Base-by-base conservation (phyloP, 2,888 invertebrate genomes). In the Athetis lepigone region DNA sequence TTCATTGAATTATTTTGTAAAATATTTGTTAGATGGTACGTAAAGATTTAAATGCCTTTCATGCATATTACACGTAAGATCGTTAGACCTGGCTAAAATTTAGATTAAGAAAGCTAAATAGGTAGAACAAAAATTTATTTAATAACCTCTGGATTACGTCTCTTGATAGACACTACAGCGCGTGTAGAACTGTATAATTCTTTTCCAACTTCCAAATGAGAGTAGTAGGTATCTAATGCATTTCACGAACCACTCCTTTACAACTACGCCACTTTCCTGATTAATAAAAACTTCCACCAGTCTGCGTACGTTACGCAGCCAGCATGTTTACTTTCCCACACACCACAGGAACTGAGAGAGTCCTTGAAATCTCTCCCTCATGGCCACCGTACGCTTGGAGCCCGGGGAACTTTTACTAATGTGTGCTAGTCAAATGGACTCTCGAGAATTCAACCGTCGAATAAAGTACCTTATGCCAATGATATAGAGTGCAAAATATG, bases 341-440 rank as follows among this genome's bases (percentile, higher is more conserved):
- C 64, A 70, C 64, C 62, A 63, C 70, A 58, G 59, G 66, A 70
- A 75, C 80, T 70, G 45, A 46, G 43, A 80, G 75, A 79, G 70
- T 79, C 75, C 76, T 71, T 66, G 65, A 69, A 71, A 70, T 59
- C 52, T 61, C 58, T 63, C 70, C 70, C 72, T 72, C 80, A 87
- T 88, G 83, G 90, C 77, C 80, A 87, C 90, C 85, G 84, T 85
- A 90, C 79, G 77, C 65, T 69, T 78, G 79, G 84, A 88, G 87
- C 89, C 83, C 85, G 89, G 88, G 82, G 90, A 93, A 92, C 92
- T 93, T 93, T 94, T 93, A 94, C 93, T 94, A 94, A 94, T 94
- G 92, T 90, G 90, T 88, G 87, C 92, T 92, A 94, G 94, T 93
- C 94, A 94, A 94, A 94, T 94, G 93, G 93, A 92, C 93, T 92